Conservation (phyloP, 2,113 vertebrate species). For the Syrmaticus mikado region DNA sequence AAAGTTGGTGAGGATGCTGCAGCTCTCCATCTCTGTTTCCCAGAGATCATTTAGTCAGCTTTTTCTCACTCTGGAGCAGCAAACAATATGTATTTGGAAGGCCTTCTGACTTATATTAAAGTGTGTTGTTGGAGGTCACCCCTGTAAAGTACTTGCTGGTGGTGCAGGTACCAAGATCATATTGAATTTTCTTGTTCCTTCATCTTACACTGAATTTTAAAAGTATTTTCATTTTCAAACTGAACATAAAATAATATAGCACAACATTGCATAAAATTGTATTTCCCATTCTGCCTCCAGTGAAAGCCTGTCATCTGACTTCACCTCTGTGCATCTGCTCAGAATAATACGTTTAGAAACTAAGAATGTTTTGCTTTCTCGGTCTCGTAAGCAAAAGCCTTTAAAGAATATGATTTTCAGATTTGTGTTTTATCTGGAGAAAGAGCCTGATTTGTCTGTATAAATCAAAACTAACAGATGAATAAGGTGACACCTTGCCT, state of each 20-base stretch:
- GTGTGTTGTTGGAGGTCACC: conserved; percentile 9
- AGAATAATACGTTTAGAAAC: conserved; percentile 51
- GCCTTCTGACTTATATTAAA: conserved; percentile 28
- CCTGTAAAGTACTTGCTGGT: background rate
- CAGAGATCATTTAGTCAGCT: conserved; percentile 16
- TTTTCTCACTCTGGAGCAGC: background rate
- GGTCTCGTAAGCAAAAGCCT: background rate
- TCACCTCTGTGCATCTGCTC: conserved; percentile 36
- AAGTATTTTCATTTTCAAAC: conserved; percentile 53
- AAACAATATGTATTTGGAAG: background rate
- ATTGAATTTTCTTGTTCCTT: conserved; percentile 20
- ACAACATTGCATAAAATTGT: conserved; percentile 56
- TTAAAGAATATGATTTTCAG: background rate
- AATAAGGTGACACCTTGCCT: background rate
- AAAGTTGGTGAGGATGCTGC: background rate
- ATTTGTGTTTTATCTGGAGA: background rate
- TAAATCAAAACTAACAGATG: conserved; percentile 2
- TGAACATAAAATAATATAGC: conserved; percentile 51
- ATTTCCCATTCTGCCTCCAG: conserved; percentile 17
- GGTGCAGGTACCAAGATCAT: background rate
- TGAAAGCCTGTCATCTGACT: conserved; percentile 45
- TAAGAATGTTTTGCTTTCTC: background rate
- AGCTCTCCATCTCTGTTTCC: conserved; percentile 12
- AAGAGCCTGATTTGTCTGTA: background rate
- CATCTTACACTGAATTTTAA: conserved; percentile 31